Evolutionary conservation across 1,140 invertebrate genomes (phyloP).

Genomic region (Coptotermes formosanus): DNA sequence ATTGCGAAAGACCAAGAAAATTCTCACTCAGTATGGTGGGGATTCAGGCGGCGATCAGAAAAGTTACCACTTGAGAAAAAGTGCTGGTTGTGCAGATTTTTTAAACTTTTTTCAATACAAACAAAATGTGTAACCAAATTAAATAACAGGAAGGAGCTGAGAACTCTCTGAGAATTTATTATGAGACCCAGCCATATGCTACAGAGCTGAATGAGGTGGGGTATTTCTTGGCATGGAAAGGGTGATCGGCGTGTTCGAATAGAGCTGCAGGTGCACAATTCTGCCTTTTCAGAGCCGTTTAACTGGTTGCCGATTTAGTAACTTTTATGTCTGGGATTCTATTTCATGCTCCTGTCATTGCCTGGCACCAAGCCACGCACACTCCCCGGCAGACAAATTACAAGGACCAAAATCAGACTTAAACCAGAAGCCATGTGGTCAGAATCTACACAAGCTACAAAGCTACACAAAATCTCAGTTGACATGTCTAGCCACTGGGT

Average conservation of each 20-base stretch:
- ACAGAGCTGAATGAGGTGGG: neutral
- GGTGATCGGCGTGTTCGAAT: neutral
- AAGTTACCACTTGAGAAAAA: too few relatives aligned
- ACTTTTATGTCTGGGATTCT: neutral
- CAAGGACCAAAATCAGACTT: neutral
- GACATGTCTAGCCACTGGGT: too few relatives aligned
- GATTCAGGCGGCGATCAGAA: too few relatives aligned
- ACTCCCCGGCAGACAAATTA: neutral
- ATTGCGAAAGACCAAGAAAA: too few relatives aligned
- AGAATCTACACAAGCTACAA: neutral
- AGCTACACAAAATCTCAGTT: too few relatives aligned
- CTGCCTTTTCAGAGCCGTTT: neutral
- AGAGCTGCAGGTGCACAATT: neutral
- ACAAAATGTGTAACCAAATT: neutral
- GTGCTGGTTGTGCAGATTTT: too few relatives aligned
- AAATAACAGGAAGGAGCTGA: neutral
- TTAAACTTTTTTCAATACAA: neutral
- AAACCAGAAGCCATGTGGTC: slow-evolving; percentile 4
- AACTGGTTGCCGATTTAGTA: neutral
- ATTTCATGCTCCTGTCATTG: neutral
- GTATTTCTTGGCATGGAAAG: neutral
- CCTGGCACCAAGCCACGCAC: neutral
- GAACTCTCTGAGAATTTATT: neutral
- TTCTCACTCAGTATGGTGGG: too few relatives aligned
- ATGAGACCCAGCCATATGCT: neutral